These are phyloP conservation scores for Heliconius erato DNA, from an alignment of 2,888 invertebrate species.

Conservation along the genomic window DNA sequence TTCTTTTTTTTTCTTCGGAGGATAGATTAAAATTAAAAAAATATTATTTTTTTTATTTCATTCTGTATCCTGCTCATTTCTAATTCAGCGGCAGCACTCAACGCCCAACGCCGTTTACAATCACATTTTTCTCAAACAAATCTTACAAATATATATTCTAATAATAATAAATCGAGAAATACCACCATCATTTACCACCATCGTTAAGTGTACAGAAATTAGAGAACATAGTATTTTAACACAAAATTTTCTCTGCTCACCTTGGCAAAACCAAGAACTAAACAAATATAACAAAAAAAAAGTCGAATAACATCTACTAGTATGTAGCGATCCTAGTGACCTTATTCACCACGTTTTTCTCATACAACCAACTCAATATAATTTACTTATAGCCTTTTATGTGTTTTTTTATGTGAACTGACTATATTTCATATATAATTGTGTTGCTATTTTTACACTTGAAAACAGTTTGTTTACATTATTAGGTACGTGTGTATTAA, in stretches of 20 bases:
- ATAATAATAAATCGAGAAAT: no score
- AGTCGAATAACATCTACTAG: neutral
- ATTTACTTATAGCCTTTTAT: neutral
- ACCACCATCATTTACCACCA: no score
- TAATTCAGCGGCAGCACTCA: no score
- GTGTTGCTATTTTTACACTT: slow-evolving; percentile 9
- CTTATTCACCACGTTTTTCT: slow-evolving; percentile 22
- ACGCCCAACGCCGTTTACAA: no score
- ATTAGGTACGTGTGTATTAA: neutral
- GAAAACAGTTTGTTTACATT: neutral
- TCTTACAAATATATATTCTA: no score
- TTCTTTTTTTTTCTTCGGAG: no score
- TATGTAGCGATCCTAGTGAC: slow-evolving; percentile 31
- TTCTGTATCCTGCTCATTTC: neutral
- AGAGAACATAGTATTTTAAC: no score
- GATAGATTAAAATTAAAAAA: no score
- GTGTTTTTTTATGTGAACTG: neutral
- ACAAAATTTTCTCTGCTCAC: neutral
- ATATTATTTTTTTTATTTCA: neutral
- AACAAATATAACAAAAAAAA: neutral
- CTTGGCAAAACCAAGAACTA: no score
- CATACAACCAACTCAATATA: slow-evolving; percentile 10
- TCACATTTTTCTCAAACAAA: no score
- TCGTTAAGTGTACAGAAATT: no score
- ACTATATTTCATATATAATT: slow-evolving; percentile 1